Conservation (phyloP, 1,140 invertebrate species). For the Holotrichia oblita region DNA sequence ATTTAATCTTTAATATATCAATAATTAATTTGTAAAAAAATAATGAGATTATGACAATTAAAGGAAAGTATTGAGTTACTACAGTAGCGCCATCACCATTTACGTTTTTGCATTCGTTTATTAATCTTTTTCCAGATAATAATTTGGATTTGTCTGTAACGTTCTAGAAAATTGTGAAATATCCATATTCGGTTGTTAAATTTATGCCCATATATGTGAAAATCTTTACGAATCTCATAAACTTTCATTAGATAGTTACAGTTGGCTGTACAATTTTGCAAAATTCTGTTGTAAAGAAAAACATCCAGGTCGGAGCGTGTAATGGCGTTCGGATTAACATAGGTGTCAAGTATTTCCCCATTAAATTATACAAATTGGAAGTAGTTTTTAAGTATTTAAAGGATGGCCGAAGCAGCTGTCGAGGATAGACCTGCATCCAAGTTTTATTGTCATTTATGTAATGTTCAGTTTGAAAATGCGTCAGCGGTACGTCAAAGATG, state of each 20-base stretch:
- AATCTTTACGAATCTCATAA: background rate
- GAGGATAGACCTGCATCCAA: constrained; percentile 74
- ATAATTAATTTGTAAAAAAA: background rate
- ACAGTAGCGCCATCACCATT: constrained; percentile 23
- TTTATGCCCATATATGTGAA: constrained; percentile 13
- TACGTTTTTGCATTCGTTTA: constrained; percentile 19
- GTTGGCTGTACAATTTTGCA: constrained; percentile 40
- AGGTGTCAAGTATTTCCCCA: constrained; percentile 35
- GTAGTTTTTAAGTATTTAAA: constrained; percentile 39
- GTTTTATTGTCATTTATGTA: constrained; percentile 92
- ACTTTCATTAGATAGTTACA: constrained; percentile 23
- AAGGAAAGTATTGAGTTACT: constrained; percentile 23
- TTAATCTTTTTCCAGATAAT: constrained; percentile 31
- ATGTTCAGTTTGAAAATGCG: constrained; percentile 81
- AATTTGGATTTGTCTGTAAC: background rate
- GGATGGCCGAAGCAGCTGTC: constrained; percentile 84
- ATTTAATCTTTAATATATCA: no score
- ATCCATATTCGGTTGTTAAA: background rate
- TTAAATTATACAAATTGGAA: constrained; percentile 27
- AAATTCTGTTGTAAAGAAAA: constrained; percentile 41
- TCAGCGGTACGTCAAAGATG: constrained; percentile 73
- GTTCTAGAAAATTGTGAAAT: background rate
- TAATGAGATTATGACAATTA: background rate
- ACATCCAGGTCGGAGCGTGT: constrained; percentile 39
- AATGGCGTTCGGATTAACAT: constrained; percentile 38